A percentile compares a stretch with the other conserved stretches of the same genome.
These are phyloP conservation scores for Camponotus vicinus DNA, from an alignment of 1,140 invertebrate species.

Conservation along the genomic window DNA sequence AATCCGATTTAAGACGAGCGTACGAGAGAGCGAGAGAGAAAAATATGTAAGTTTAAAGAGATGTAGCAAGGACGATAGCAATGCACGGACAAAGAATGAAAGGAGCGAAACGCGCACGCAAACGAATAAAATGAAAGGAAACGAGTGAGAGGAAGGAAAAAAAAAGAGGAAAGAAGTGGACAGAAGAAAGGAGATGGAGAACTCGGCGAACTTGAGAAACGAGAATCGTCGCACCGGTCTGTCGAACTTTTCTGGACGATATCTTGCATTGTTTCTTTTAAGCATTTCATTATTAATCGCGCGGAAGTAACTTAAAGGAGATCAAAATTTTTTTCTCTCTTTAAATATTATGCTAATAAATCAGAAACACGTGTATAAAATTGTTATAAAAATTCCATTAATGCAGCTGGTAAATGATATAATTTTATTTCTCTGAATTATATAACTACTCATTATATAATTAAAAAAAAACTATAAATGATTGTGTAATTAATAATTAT, in stretches of 20 bases:
- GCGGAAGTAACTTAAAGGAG: background rate
- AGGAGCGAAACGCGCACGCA: slow-evolving; percentile 4
- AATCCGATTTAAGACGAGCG: background rate
- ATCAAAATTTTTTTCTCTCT: background rate
- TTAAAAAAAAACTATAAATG: background rate
- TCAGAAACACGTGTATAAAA: slow-evolving; percentile 1
- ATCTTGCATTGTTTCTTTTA: slow-evolving; percentile 7
- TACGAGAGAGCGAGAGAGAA: background rate
- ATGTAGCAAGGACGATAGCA: slow-evolving; percentile 40
- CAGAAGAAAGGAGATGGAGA: slow-evolving; percentile 31
- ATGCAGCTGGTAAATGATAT: background rate
- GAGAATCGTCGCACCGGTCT: slow-evolving; percentile 21
- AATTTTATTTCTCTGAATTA: background rate
- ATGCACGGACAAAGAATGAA: slow-evolving; percentile 49
- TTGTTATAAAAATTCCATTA: background rate
- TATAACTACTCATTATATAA: background rate
- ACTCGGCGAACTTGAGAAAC: slow-evolving; percentile 44
- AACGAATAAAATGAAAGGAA: slow-evolving; percentile 27
- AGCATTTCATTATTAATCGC: slow-evolving; percentile 6
- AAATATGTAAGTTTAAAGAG: slow-evolving; percentile 17
- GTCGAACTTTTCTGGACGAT: slow-evolving; percentile 21
- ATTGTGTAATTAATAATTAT: no score
- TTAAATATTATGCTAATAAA: background rate
- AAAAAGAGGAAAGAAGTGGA: background rate
- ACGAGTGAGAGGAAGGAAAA: background rate